phyloP scores from a whole-genome alignment of 35 echinoderm and acorn worm species.

The Apostichopus californicus region DNA sequence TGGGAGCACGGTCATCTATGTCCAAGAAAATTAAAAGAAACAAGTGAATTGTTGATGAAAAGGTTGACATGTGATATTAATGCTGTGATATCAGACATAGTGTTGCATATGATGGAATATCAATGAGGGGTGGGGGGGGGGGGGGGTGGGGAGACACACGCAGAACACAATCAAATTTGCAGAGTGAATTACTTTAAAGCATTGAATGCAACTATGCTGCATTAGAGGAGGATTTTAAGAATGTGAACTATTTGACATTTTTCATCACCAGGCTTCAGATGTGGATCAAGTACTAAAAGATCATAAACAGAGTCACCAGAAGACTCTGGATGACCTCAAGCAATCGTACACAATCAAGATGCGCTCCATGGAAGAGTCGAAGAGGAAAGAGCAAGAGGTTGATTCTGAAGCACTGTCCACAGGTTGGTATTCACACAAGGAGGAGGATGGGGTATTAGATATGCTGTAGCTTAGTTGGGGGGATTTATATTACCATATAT shows the following conservation, averaged over 20 bases:
- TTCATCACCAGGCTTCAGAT: constrained; percentile 17
- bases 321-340: constrained; percentile 60
- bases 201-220: too few relatives aligned
- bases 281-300: constrained; percentile 55
- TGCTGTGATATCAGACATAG: too few relatives aligned
- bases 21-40: not conserved
- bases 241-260: not conserved
- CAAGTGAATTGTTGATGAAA: too few relatives aligned
- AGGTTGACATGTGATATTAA: too few relatives aligned
- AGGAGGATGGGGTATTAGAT: not conserved
- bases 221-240: too few relatives aligned
- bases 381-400: constrained; percentile 56
- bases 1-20: too few relatives aligned
- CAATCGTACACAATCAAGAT: constrained; percentile 61
- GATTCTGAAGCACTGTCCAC: constrained; percentile 65
- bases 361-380: constrained; percentile 57
- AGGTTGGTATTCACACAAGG: constrained; percentile 24
- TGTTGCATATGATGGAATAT: too few relatives aligned
- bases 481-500: not conserved
- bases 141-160: too few relatives aligned
- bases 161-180: too few relatives aligned
- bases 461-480: not conserved
- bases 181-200: too few relatives aligned
- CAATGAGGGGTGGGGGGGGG: too few relatives aligned
- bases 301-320: constrained; percentile 57